Evolutionary conservation across 2,113 vertebrate species (phyloP).

Genomic region (Indicator maculatus): DNA sequence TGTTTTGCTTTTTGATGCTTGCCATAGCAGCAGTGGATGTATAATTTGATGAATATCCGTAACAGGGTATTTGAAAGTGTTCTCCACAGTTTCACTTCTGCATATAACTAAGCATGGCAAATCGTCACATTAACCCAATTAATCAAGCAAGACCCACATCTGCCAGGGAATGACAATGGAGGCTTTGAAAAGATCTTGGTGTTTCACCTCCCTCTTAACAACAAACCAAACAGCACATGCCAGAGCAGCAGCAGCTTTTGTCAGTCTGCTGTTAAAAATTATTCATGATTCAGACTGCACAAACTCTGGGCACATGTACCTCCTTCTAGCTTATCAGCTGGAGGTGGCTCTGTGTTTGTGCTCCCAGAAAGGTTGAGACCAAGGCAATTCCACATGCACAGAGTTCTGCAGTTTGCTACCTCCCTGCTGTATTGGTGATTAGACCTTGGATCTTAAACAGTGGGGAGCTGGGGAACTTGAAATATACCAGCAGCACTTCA

Average conservation of each 20-base stretch:
- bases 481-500: background rate
- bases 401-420: background rate
- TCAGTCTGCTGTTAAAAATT: background rate
- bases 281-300: background rate
- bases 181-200: background rate
- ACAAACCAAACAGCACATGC: background rate
- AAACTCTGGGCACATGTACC: background rate
- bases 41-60: background rate
- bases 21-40: background rate
- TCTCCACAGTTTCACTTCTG: background rate
- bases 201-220: background rate
- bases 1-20: slow-evolving; percentile 1
- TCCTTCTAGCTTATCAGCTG: background rate
- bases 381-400: background rate
- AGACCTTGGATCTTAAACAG: background rate
- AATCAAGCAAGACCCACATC: slow-evolving; percentile 9
- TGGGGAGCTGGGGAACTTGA: background rate
- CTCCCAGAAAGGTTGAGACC: background rate
- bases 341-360: background rate
- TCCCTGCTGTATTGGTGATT: background rate
- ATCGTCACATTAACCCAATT: slow-evolving; percentile 26
- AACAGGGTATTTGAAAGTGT: background rate
- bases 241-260: background rate
- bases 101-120: background rate
- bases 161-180: background rate